Base-by-base conservation (phyloP, 2,888 invertebrate species). In the Exocentrus adspersus region DNA sequence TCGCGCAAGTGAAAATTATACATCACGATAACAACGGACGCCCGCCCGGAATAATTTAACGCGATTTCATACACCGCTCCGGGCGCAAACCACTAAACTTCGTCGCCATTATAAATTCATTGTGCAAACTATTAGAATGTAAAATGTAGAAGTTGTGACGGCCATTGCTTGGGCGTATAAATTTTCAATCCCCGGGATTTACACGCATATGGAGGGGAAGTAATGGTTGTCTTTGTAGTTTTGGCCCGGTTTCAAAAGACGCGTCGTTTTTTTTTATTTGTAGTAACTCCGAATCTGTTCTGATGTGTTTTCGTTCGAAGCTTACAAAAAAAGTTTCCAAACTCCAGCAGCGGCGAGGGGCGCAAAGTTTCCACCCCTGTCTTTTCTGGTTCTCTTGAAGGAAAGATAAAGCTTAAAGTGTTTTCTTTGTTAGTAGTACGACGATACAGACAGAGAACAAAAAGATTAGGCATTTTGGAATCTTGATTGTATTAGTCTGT, bases 201-300 rank as follows among this genome's bases (percentile, higher is more conserved):
- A 16, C 51, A 14, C 53, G 24, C 21, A 37, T 24, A 41, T 14
- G n/a, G 21, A 46, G 30, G 52, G 21, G 46, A 46, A 61, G 20
- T 30, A 42, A 51, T 59, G 9, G 45, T 60, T 21, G 21, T 48
- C 53, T 48, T 54, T 61, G 48, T 61, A 10, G 60, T 43, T 61
- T 53, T 61, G 60, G 60, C 60, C 37, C 46, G 37, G 46, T 37
- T 61, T 61, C 60, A 61, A 54, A 37, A 32, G 12, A 37, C 20
- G 32, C 10, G 42, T 45, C 14, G 42, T 59, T 12, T 24, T 52
- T 42, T 60, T 43, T 53, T 60, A 54, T 14, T 45, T 48, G 43
- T 54, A 42, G 32, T 14, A 57, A 46, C 19, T 57, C 46, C 42
- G 24, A n/a, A 45, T 46, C 32, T 45, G 45, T 57, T 46, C 46